phyloP scores from a whole-genome alignment of 2,113 vertebrate species.

The Vulpes ferrilata region DNA sequence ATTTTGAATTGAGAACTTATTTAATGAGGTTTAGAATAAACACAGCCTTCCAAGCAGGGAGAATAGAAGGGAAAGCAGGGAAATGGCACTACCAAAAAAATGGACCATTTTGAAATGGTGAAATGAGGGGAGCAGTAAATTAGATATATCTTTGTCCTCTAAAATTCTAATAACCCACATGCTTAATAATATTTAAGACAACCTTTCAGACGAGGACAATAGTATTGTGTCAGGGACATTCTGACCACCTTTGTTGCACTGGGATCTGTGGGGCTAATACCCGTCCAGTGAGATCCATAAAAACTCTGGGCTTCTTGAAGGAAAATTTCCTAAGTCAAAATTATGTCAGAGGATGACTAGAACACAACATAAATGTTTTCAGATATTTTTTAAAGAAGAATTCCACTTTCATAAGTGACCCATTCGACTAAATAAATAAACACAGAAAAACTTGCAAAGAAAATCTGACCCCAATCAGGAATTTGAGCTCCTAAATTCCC shows the following conservation, averaged over 20 bases:
- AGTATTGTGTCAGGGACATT: neutral
- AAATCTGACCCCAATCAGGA: neutral
- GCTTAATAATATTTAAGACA: neutral
- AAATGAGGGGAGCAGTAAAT: neutral
- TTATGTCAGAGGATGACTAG: neutral
- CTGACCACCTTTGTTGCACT: neutral
- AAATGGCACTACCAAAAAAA: neutral
- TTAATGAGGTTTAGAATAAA: constrained; percentile 40
- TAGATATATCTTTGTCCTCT: neutral
- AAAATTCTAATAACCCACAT: neutral
- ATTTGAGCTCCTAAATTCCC: neutral
- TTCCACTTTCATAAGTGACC: neutral
- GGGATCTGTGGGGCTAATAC: neutral
- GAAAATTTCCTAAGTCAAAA: neutral
- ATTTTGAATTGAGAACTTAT: constrained; percentile 49
- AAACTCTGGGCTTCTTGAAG: neutral
- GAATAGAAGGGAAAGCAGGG: neutral
- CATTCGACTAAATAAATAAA: neutral
- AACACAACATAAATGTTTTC: neutral
- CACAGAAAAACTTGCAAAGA: neutral
- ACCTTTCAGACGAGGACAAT: neutral
- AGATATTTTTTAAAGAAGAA: constrained; percentile 37
- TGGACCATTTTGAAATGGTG: neutral
- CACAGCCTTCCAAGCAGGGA: constrained; percentile 32
- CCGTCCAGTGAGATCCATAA: neutral